Conservation (phyloP, 2,113 vertebrate genomes). For the Syngnathus floridae region DNA sequence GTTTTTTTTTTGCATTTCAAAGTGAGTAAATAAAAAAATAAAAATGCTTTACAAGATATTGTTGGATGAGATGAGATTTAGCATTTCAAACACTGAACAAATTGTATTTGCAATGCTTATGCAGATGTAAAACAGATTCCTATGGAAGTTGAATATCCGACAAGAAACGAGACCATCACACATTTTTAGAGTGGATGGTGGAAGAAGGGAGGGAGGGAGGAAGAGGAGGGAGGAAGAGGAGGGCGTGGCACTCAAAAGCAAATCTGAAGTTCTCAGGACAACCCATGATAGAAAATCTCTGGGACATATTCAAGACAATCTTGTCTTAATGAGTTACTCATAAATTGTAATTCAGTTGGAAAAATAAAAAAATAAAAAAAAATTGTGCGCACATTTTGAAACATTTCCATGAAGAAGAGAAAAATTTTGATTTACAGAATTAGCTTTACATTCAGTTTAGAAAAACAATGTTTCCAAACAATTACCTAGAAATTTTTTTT, state of each 20-base stretch:
- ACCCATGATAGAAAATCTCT: constrained; percentile 48
- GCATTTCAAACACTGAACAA: not conserved
- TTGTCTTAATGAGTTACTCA: too few species aligned
- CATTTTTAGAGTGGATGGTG: constrained; percentile 55
- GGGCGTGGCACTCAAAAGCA: constrained; percentile 21
- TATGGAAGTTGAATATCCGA: not conserved
- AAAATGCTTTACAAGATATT: not conserved
- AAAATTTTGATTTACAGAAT: too few species aligned
- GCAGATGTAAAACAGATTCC: not conserved
- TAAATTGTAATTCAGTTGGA: too few species aligned
- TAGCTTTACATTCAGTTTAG: too few species aligned
- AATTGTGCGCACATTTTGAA: too few species aligned
- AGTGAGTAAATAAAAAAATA: not conserved
- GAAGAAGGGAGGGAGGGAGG: constrained; percentile 30
- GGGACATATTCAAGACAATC: constrained; percentile 4
- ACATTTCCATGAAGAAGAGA: too few species aligned
- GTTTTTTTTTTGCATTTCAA: not conserved
- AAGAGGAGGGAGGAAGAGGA: constrained; percentile 20
- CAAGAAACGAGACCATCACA: not conserved
- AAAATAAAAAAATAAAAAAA: too few species aligned
- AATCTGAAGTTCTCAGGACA: constrained; percentile 52
- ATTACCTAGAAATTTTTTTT: too few species aligned
- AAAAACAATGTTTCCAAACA: too few species aligned
- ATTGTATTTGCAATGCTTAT: not conserved
- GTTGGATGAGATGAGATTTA: not conserved